Evolutionary conservation across 2,888 invertebrate genomes (phyloP), one percentile per base, ranked within the genome.

Genomic region (Drosophila fulvimacula): DNA sequence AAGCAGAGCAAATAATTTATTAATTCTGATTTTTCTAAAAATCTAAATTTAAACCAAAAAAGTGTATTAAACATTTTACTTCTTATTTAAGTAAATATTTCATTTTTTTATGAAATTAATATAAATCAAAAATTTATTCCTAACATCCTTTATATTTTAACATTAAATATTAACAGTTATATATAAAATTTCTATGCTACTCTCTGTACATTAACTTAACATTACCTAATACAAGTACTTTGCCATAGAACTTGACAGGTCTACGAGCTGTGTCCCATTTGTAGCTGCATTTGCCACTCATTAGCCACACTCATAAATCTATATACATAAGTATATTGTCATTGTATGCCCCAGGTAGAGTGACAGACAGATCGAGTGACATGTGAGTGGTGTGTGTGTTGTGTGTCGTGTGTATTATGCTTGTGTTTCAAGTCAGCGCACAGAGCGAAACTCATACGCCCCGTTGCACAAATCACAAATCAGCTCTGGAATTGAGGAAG

Each of bases 381-480:
- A 73, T 60, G 49, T 53, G 75, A 59, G 41, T 51, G 49, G 6
- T 32, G 7, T 30, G 27, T 10, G 3, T 17, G 17, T 19, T n/a
- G n/a, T n/a, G n/a, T n/a, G n/a, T n/a, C n/a, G 44, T 48, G 15
- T 44, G 38, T 41, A 17, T 63, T 34, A 24, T 68, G 57, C 59
- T 61, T 59, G 44, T 39, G 44, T 62, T 76, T 51, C 48, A 63
- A 61, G 49, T 55, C 69, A 66, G 53, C 70, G 63, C 65, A 65
- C 68, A 68, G 62, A 57, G 58, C 51, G 67, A 30, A 67, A 74
- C 74, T 71, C 80, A 87, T 82, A 83, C 83, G 83, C 88, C 65
- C 74, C 76, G 80, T 69, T 84, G 88, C 74, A 72, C 85, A 87
- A 39, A 56, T 68, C 65, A 52, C 38, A 36, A 52, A 52, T 52